Conservation (phyloP, 2,113 vertebrate genomes). For the Lepus americanus region DNA sequence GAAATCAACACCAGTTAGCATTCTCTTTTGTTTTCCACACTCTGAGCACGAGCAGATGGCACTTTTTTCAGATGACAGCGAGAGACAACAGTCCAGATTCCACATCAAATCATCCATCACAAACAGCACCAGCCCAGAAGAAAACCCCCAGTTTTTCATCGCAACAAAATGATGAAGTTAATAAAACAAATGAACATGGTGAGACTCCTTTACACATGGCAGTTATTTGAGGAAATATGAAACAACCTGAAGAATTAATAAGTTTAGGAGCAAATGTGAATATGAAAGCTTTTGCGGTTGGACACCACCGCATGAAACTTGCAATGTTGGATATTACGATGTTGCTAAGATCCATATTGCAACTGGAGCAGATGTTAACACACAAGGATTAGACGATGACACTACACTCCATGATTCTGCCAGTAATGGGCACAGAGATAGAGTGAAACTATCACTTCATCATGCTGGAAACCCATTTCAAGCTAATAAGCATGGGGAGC, state of each 20-base stretch:
- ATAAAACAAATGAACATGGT: slow-evolving; percentile 98
- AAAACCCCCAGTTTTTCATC: slow-evolving; percentile 95
- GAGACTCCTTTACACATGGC: slow-evolving; percentile 99
- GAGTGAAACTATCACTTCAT: slow-evolving; percentile 96
- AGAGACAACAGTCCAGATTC: slow-evolving; percentile 89
- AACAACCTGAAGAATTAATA: slow-evolving; percentile 98
- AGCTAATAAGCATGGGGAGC: slow-evolving; percentile 97
- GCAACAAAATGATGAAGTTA: slow-evolving; percentile 98
- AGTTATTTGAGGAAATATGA: slow-evolving; percentile 97
- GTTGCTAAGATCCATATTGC: slow-evolving; percentile 98
- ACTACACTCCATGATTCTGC: slow-evolving; percentile 98
- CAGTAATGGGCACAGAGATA: slow-evolving; percentile 97
- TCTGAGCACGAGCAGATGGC: too few relatives aligned
- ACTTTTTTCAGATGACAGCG: too few relatives aligned
- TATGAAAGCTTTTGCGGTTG: slow-evolving; percentile 99
- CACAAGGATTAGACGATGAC: slow-evolving; percentile 98
- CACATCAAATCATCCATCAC: slow-evolving; percentile 95
- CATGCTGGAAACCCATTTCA: slow-evolving; percentile 98
- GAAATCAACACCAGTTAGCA: too few relatives aligned
- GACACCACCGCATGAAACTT: slow-evolving; percentile 99
- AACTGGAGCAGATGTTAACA: slow-evolving; percentile 98
- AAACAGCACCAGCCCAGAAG: slow-evolving; percentile 93
- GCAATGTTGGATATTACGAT: slow-evolving; percentile 98
- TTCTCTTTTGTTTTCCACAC: too few relatives aligned
- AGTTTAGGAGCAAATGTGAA: slow-evolving; percentile 98